Base-by-base conservation (phyloP, 2,888 invertebrate species). In the Hipparchia sbordonii region DNA sequence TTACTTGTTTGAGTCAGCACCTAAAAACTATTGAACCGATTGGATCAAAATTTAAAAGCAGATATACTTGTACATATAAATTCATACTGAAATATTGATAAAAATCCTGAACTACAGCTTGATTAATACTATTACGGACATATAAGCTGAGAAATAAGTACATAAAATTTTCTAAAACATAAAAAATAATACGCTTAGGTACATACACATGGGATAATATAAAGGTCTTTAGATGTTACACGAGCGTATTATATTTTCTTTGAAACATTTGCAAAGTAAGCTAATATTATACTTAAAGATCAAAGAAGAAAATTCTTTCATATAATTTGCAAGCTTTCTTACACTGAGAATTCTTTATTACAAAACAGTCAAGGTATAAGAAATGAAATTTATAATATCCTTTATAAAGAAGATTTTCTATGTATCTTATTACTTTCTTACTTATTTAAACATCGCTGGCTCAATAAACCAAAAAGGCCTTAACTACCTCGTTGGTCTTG, bases 321-420 rank as follows among this genome's bases (percentile, higher is more conserved):
- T 60, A 60, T 33, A 59, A 33, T 59, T 60, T 60, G 57, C 13
- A 57, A 57, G 57, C 59, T 60, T 39, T 59, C 10, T 60, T 60
- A 60, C 59, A 60, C 10, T 59, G 59, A 60, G 59, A 60, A 60
- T 60, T 60, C 33, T 39, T 60, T 39, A 39, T 39, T 39, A 60
- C 10, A 4, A 60, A 60, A 39, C 5, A 39, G 59, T 60, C 9
- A 39, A 6, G 10, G 10, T 33, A 59, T 13, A 56, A 23, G 13
- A 60, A 60, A 39, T 39, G 33, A 60, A 60, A 39, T 60, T 23
- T 1, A 39, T 39, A 57, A 33, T 33, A 59, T 23, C 6, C 39
- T 60, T 60, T 13, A 56, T 54, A 59, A 9, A 23, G 23, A 23
- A 57, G 54, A 56, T 4, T 13, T 56, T 56, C 39, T 39, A 39